Conservation (phyloP, 2,888 invertebrate species). For the Drosophila kanekoi region DNA sequence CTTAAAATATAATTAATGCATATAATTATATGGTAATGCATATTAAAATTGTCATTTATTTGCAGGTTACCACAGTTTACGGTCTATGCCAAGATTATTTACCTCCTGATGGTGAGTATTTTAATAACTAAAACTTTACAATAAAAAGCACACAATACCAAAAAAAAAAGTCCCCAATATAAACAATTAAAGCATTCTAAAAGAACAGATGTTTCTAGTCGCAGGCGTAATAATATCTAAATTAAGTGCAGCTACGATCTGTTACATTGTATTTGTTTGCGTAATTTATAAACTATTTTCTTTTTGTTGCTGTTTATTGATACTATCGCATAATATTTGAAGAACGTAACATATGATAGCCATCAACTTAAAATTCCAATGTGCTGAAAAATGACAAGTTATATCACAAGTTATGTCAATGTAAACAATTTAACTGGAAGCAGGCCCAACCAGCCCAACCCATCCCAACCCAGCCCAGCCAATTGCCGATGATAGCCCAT, state of each 20-base stretch:
- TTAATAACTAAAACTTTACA: background rate
- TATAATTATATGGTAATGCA: slow-evolving; percentile 8
- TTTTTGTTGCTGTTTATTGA: slow-evolving; percentile 32
- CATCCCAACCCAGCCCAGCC: slow-evolving; percentile 12
- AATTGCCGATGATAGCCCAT: slow-evolving; percentile 29
- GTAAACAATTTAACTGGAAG: slow-evolving; percentile 43
- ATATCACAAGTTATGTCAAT: slow-evolving; percentile 48
- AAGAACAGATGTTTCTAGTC: slow-evolving; percentile 5
- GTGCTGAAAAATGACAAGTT: slow-evolving; percentile 12
- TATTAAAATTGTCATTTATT: slow-evolving; percentile 75
- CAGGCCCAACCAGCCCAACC: slow-evolving; percentile 22
- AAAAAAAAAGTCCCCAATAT: background rate
- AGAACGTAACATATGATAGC: slow-evolving; percentile 20
- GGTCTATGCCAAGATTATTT: slow-evolving; percentile 95
- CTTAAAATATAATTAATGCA: background rate
- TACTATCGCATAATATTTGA: slow-evolving; percentile 37
- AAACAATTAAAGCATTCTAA: background rate
- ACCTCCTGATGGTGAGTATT: slow-evolving; percentile 94
- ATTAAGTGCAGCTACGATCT: slow-evolving; percentile 28
- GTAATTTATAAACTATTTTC: slow-evolving; percentile 12
- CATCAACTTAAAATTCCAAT: slow-evolving; percentile 38
- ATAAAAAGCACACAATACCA: background rate
- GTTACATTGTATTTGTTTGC: slow-evolving; percentile 21
- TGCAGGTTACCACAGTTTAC: slow-evolving; percentile 96
- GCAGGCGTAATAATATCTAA: slow-evolving; percentile 19